These are phyloP conservation scores for Eidolon dupreanum DNA, from an alignment of 2,797 vertebrate species.

Conservation along the genomic window DNA sequence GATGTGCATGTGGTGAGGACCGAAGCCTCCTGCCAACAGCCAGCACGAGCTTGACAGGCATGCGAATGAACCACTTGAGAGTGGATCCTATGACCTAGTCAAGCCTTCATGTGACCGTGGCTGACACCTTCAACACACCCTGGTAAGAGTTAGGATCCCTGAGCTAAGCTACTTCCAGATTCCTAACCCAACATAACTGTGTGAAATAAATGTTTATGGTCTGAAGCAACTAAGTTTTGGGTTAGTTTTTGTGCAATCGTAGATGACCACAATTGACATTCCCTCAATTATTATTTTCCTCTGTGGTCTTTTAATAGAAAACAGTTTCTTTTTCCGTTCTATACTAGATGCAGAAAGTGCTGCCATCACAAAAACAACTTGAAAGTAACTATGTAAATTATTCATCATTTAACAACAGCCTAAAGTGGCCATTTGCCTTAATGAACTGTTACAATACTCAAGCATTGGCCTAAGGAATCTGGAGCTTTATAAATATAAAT, in stretches of 20 bases:
- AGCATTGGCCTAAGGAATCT: background rate
- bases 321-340: background rate
- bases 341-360: background rate
- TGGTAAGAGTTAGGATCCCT: background rate
- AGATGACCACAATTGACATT: background rate
- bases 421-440: slow-evolving; percentile 25
- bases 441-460: background rate
- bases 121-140: background rate
- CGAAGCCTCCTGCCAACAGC: background rate
- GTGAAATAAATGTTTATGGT: background rate
- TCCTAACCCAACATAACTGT: background rate
- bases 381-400: slow-evolving; percentile 25
- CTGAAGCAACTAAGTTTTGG: background rate
- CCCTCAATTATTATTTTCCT: background rate
- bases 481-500: background rate
- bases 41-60: background rate
- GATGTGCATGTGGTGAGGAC: background rate
- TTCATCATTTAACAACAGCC: slow-evolving; percentile 41
- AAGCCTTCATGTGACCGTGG: accelerated
- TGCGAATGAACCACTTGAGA: background rate
- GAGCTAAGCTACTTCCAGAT: background rate
- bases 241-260: background rate
- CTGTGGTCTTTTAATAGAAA: background rate
- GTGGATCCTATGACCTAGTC: background rate
- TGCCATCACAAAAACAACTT: background rate